These are phyloP conservation scores for Mactra quadrangularis DNA, from an alignment of 1,140 invertebrate species.

Conservation along the genomic window DNA sequence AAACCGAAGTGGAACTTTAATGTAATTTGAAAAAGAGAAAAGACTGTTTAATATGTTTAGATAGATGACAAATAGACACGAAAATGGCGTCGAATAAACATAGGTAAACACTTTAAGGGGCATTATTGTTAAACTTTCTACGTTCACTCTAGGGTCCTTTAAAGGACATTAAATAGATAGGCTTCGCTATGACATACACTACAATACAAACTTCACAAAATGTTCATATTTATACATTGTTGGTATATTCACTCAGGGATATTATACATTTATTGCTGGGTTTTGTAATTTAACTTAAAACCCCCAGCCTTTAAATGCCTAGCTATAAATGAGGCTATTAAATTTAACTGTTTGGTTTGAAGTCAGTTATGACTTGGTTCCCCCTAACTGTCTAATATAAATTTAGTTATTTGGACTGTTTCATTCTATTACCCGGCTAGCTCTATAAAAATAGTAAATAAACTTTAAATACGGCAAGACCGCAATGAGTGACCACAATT, in stretches of 20 bases:
- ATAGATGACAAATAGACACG: conserved; percentile 33
- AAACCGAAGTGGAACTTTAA: conserved; percentile 40
- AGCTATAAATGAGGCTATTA: conserved; percentile 41
- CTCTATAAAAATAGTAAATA: conserved; percentile 22
- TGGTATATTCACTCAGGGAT: conserved; percentile 41
- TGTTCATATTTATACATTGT: conserved; percentile 12
- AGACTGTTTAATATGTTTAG: conserved; percentile 59
- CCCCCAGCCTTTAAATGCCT: conserved; percentile 23
- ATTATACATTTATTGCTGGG: conserved; percentile 34
- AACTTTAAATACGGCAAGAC: not conserved
- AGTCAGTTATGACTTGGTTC: conserved; percentile 35
- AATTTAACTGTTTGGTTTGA: conserved; percentile 51
- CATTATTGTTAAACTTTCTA: conserved; percentile 47
- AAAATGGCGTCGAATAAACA: conserved; percentile 62
- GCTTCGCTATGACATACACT: conserved; percentile 28
- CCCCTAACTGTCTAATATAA: conserved; percentile 14
- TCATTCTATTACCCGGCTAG: no score
- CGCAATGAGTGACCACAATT: conserved; percentile 12
- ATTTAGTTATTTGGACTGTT: no score
- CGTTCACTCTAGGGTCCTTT: conserved; percentile 28
- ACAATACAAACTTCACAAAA: conserved; percentile 53
- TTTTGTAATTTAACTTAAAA: conserved; percentile 19
- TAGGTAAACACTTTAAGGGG: conserved; percentile 47
- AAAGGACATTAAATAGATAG: conserved; percentile 52
- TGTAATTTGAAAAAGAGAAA: conserved; percentile 51